A percentile compares a stretch with the other conserved stretches of the same genome.
Conservation (phyloP, 2,888 invertebrate genomes). For the Lysandra bellargus region DNA sequence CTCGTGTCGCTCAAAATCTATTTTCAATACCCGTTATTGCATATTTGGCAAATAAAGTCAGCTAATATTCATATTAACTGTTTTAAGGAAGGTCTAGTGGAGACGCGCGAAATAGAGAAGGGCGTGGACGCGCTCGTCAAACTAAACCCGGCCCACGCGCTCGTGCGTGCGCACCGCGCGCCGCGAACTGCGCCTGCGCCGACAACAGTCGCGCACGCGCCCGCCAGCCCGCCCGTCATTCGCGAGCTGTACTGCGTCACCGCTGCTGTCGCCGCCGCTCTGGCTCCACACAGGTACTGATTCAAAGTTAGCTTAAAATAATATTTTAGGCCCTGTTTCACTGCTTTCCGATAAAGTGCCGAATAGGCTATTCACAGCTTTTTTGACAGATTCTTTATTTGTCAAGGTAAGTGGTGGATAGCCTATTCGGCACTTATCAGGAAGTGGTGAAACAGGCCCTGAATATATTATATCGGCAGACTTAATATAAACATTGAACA, state of each 20-base stretch:
- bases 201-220: constrained; percentile 34
- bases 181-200: constrained; percentile 38
- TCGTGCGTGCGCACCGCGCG: constrained; percentile 58
- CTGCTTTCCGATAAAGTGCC: no score
- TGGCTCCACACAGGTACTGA: constrained; percentile 77
- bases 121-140: constrained; percentile 90
- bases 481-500: no score
- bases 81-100: constrained; percentile 80
- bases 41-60: neutral
- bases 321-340: no score
- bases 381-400: no score
- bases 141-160: constrained; percentile 82
- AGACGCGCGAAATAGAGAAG: constrained; percentile 84
- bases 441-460: no score
- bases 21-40: no score
- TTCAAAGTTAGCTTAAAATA: neutral
- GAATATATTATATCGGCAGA: no score
- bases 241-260: constrained; percentile 86
- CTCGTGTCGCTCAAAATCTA: no score
- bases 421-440: no score
- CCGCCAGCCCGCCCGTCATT: constrained; percentile 72
- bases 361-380: no score
- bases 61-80: neutral
- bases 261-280: constrained; percentile 82
- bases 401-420: no score